These are phyloP conservation scores for Napeogenes sylphis DNA, from an alignment of 2,888 invertebrate genomes.

Conservation along the genomic window DNA sequence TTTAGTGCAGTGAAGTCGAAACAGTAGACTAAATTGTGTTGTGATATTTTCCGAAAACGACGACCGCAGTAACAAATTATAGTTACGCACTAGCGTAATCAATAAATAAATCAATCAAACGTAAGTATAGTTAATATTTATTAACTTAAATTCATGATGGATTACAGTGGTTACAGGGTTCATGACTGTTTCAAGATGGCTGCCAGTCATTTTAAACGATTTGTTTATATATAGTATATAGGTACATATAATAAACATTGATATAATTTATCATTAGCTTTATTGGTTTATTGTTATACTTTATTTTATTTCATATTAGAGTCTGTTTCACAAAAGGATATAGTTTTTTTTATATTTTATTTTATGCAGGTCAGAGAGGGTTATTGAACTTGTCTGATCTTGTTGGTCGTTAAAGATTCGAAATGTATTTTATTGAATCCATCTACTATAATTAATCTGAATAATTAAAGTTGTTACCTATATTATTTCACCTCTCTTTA, in stretches of 20 bases:
- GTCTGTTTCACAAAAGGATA: background rate
- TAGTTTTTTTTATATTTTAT: background rate
- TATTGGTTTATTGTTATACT: background rate
- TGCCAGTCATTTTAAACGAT: slow-evolving; percentile 42
- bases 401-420: too few species aligned
- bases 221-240: slow-evolving; percentile 45
- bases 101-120: slow-evolving; percentile 39
- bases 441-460: too few species aligned
- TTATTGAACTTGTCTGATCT: slow-evolving; percentile 54
- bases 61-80: slow-evolving; percentile 4
- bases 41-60: slow-evolving; percentile 30
- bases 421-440: too few species aligned
- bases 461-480: too few species aligned
- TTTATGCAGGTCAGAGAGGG: slow-evolving; percentile 38
- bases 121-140: slow-evolving; percentile 45
- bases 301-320: background rate
- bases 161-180: slow-evolving; percentile 33
- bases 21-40: slow-evolving; percentile 17
- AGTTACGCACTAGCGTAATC: background rate
- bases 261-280: background rate
- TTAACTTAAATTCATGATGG: slow-evolving; percentile 27
- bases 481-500: too few species aligned
- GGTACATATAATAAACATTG: slow-evolving; percentile 11
- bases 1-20: slow-evolving; percentile 13
- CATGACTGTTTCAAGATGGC: slow-evolving; percentile 59